Percentiles rank a stretch among this genome's conserved stretches.
These are phyloP conservation scores for Telenomus remus DNA, from an alignment of 1,140 invertebrate genomes.

Conservation along the genomic window DNA sequence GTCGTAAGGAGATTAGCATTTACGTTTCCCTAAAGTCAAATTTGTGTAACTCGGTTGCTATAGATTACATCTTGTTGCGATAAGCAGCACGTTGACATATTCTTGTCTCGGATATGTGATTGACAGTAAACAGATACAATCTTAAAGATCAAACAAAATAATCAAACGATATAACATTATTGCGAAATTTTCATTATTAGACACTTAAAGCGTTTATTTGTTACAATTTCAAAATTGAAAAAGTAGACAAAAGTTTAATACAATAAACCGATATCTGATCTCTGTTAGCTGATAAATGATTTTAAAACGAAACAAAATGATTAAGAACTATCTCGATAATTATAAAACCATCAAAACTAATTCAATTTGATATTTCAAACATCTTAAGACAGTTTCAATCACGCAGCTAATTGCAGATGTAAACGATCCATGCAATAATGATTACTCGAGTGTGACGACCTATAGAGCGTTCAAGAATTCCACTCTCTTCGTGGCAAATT, in stretches of 20 bases:
- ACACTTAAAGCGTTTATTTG: too few species aligned
- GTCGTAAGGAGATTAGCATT: background rate
- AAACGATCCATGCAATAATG: conserved; percentile 56
- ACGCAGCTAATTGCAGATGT: conserved; percentile 58
- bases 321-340: too few species aligned
- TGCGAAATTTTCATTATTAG: too few species aligned
- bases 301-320: too few species aligned
- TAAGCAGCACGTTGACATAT: conserved; percentile 7
- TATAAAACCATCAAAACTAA: too few species aligned
- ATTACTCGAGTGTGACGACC: conserved; percentile 53
- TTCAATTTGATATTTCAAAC: background rate
- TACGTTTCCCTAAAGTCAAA: background rate
- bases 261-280: too few species aligned
- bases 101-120: conserved; percentile 3
- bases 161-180: background rate
- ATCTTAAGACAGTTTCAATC: background rate
- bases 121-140: conserved; percentile 13
- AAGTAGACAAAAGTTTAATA: too few species aligned
- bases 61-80: conserved; percentile 1
- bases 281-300: too few species aligned
- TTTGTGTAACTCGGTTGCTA: background rate
- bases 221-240: too few species aligned
- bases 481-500: conserved; percentile 27
- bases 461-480: conserved; percentile 8
- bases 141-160: conserved; percentile 10